These are phyloP conservation scores for Hydriomena furcata DNA, from an alignment of 2,888 invertebrate species.

Conservation along the genomic window DNA sequence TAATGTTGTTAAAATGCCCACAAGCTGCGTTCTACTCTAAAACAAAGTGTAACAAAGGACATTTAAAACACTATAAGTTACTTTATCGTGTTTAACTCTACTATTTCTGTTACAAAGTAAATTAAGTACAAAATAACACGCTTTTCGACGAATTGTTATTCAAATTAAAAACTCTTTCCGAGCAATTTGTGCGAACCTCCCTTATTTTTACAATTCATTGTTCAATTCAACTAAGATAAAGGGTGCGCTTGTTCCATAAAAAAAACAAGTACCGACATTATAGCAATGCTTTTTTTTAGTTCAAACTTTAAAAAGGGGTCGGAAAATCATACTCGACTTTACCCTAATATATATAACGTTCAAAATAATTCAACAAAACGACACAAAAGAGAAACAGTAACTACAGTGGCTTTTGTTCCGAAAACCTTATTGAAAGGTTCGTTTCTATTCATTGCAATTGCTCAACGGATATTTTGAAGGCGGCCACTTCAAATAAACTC, in stretches of 20 bases:
- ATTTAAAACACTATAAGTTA: no score
- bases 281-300: not conserved
- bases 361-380: conserved; percentile 1
- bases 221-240: conserved; percentile 18
- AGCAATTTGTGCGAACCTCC: conserved; percentile 26
- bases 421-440: conserved; percentile 5
- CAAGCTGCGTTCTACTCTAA: no score
- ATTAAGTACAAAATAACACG: not conserved
- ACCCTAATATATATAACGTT: not conserved
- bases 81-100: no score
- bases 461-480: conserved; percentile 4
- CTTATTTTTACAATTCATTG: conserved; percentile 18
- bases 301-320: not conserved
- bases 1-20: no score
- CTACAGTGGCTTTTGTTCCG: conserved; percentile 9
- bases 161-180: conserved; percentile 20
- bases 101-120: not conserved
- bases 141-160: not conserved
- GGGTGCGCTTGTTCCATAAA: not conserved
- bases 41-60: no score
- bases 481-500: not conserved
- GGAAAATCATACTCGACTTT: not conserved
- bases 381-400: conserved; percentile 5
- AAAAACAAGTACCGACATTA: not conserved
- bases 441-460: conserved; percentile 9